phyloP scores from a whole-genome alignment of 2,797 vertebrate genomes.

The Sebastes oblongus region DNA sequence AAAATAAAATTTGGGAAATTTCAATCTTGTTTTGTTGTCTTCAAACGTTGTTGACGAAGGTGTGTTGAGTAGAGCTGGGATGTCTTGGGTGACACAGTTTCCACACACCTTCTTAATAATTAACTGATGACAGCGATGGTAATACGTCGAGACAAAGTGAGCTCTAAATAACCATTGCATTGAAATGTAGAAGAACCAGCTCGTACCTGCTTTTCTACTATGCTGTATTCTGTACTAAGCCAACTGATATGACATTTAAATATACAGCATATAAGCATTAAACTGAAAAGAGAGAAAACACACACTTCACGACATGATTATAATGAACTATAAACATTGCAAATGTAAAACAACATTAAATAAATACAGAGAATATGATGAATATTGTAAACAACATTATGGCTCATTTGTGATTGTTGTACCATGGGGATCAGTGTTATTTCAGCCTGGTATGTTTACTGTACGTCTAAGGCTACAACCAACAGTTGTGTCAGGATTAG shows the following conservation, averaged over 20 bases:
- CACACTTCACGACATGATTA: neutral
- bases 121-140: neutral
- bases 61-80: neutral
- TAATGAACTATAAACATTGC: neutral
- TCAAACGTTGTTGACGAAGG: neutral
- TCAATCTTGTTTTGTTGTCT: neutral
- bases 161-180: constrained; percentile 6
- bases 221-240: neutral
- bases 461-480: neutral
- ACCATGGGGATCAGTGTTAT: neutral
- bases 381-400: neutral
- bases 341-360: neutral
- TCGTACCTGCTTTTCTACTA: neutral
- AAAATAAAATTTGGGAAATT: constrained; percentile 71
- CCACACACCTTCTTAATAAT: neutral
- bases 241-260: neutral
- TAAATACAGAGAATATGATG: neutral
- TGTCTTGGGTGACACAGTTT: neutral
- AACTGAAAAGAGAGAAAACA: neutral
- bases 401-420: neutral
- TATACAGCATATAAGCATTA: too few species aligned
- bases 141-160: neutral
- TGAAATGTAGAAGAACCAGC: neutral
- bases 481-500: neutral
- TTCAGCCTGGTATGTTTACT: neutral